Percentiles rank a stretch among this genome's conserved stretches.
phyloP scores from a whole-genome alignment of 2,888 invertebrate species.

The Candidula unifasciata region DNA sequence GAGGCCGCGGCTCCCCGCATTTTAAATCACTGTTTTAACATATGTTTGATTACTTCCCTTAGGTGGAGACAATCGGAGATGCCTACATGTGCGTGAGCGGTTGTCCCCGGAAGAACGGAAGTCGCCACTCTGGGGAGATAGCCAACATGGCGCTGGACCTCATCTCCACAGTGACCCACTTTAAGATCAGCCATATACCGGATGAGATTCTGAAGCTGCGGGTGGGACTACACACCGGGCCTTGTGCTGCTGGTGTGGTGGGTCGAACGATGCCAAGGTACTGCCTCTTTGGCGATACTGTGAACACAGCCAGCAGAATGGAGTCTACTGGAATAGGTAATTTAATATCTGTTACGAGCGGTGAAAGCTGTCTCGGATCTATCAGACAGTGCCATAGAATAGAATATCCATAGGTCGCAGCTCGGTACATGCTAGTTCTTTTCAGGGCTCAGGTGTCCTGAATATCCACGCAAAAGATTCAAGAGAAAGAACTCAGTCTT shows the following conservation, averaged over 20 bases:
- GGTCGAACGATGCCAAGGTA: slow-evolving; percentile 72
- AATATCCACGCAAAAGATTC: too few species aligned
- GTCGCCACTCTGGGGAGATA: slow-evolving; percentile 73
- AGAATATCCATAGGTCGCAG: too few species aligned
- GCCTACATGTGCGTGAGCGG: slow-evolving; percentile 77
- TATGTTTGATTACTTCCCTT: background rate
- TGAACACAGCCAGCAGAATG: slow-evolving; percentile 73
- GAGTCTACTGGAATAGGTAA: slow-evolving; percentile 73
- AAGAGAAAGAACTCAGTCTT: too few species aligned
- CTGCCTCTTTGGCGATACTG: slow-evolving; percentile 73
- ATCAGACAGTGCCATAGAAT: background rate
- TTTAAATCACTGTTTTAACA: too few species aligned
- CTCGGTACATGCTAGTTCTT: too few species aligned
- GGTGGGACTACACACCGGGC: slow-evolving; percentile 73
- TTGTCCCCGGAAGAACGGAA: slow-evolving; percentile 71
- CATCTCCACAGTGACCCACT: slow-evolving; percentile 70
- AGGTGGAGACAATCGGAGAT: slow-evolving; percentile 77
- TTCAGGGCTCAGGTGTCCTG: too few species aligned
- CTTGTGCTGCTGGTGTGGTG: slow-evolving; percentile 75
- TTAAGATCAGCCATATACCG: slow-evolving; percentile 72
- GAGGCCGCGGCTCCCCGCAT: too few species aligned
- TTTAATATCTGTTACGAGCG: background rate
- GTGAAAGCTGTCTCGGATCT: background rate
- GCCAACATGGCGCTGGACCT: slow-evolving; percentile 76
- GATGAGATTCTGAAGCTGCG: slow-evolving; percentile 67